Conservation (phyloP, 2,888 invertebrate genomes). For the Lithophane socia region DNA sequence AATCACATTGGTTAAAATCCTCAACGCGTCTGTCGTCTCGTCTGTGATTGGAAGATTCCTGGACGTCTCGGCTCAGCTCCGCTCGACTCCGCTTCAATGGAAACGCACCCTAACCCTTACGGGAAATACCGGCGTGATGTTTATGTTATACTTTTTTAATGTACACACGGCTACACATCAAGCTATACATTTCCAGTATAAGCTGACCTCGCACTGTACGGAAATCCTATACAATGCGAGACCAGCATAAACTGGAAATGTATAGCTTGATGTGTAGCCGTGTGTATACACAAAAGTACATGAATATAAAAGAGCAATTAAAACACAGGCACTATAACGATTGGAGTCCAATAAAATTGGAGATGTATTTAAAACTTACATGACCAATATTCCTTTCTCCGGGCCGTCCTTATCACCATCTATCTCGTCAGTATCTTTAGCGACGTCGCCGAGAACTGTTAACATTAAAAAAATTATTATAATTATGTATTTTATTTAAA, state of each 20-base stretch:
- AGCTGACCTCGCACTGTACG: too few species aligned
- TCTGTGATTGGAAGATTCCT: too few species aligned
- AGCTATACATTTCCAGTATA: too few species aligned
- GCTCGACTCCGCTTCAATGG: too few species aligned
- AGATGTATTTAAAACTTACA: conserved; percentile 71
- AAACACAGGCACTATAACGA: background rate
- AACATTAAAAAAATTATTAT: conserved; percentile 15
- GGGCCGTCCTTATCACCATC: conserved; percentile 73
- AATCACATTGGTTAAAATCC: too few species aligned
- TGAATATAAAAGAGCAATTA: background rate
- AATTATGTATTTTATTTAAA: background rate
- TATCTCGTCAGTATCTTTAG: conserved; percentile 71
- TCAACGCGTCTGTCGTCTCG: too few species aligned
- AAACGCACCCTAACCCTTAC: too few species aligned
- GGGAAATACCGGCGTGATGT: background rate
- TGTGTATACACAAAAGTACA: background rate
- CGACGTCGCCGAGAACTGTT: conserved; percentile 78
- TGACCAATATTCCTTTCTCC: conserved; percentile 79
- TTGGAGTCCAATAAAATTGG: background rate
- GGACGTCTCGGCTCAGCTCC: too few species aligned
- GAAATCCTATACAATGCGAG: too few species aligned
- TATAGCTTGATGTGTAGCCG: too few species aligned
- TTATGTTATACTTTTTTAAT: background rate
- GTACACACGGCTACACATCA: background rate
- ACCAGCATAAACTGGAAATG: too few species aligned